phyloP scores from a whole-genome alignment of 2,888 invertebrate genomes.

The Thecocarcelia acutangulata region DNA sequence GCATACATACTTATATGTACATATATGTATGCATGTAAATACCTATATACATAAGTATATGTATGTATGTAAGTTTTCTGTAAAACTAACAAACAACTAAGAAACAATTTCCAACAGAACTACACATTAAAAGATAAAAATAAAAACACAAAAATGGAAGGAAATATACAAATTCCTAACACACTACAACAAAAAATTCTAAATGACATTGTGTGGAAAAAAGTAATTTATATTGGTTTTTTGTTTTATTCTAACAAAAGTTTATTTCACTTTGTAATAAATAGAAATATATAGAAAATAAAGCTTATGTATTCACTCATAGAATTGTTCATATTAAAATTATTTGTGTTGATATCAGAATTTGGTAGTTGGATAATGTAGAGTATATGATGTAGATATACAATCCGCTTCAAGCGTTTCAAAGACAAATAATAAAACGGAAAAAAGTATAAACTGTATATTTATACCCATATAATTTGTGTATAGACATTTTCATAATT shows the following conservation, averaged over 20 bases:
- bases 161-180: conserved; percentile 66
- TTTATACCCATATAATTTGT: not conserved
- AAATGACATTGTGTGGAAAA: conserved; percentile 70
- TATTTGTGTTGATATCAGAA: conserved; percentile 28
- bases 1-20: too few relatives aligned
- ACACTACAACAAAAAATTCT: conserved; percentile 38
- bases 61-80: not conserved
- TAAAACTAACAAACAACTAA: conserved; percentile 49
- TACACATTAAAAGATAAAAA: conserved; percentile 62
- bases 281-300: conserved; percentile 44
- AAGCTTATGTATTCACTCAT: conserved; percentile 42
- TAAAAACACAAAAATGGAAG: conserved; percentile 65
- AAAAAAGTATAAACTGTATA: conserved; percentile 1
- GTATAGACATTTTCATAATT: conserved; percentile 32
- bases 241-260: conserved; percentile 69
- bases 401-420: conserved; percentile 60
- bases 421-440: not conserved
- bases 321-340: conserved; percentile 43
- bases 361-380: conserved; percentile 23
- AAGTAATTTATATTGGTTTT: conserved; percentile 68
- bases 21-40: too few relatives aligned
- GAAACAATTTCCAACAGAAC: conserved; percentile 68
- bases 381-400: conserved; percentile 9
- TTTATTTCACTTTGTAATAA: conserved; percentile 72
- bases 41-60: not conserved